A percentile compares a stretch with the other conserved stretches of the same genome.
These are phyloP conservation scores for Drosophila peninsularis DNA, from an alignment of 2,888 invertebrate genomes.

Conservation along the genomic window DNA sequence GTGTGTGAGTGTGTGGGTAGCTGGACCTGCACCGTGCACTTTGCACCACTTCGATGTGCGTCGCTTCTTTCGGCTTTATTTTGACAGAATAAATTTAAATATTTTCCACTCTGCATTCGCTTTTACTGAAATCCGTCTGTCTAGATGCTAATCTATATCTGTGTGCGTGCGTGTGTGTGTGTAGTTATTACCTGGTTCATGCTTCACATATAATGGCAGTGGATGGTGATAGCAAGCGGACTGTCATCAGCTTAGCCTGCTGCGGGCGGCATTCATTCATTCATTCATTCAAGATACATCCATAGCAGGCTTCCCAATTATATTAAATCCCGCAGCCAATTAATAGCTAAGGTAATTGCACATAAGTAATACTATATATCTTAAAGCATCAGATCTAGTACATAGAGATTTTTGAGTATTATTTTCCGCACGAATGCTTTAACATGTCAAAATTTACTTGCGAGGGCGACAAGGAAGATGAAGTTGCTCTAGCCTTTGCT, in stretches of 20 bases:
- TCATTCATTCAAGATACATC: too few relatives aligned
- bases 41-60: slow-evolving; percentile 26
- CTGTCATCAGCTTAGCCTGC: slow-evolving; percentile 3
- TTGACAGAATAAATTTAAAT: slow-evolving; percentile 73
- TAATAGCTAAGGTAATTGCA: not conserved
- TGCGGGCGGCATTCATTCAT: not conserved
- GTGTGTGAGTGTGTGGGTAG: slow-evolving; percentile 1
- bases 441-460: slow-evolving; percentile 60
- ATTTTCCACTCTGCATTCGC: slow-evolving; percentile 58
- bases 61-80: slow-evolving; percentile 35
- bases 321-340: not conserved
- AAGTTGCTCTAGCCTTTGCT: slow-evolving; percentile 32
- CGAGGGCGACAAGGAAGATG: slow-evolving; percentile 40
- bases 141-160: slow-evolving; percentile 22
- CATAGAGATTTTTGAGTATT: slow-evolving; percentile 43
- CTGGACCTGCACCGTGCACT: slow-evolving; percentile 21
- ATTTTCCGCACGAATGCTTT: slow-evolving; percentile 72
- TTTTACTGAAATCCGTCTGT: slow-evolving; percentile 48
- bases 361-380: not conserved
- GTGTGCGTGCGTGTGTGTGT: slow-evolving; percentile 7
- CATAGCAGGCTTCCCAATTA: not conserved
- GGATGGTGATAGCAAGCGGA: not conserved
- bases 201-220: slow-evolving; percentile 25
- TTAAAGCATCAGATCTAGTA: not conserved
- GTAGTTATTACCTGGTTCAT: slow-evolving; percentile 24